A percentile compares a stretch with the other conserved stretches of the same genome.
Evolutionary conservation across 2,888 invertebrate species (phyloP).

Genomic region (Meteorus colon): DNA sequence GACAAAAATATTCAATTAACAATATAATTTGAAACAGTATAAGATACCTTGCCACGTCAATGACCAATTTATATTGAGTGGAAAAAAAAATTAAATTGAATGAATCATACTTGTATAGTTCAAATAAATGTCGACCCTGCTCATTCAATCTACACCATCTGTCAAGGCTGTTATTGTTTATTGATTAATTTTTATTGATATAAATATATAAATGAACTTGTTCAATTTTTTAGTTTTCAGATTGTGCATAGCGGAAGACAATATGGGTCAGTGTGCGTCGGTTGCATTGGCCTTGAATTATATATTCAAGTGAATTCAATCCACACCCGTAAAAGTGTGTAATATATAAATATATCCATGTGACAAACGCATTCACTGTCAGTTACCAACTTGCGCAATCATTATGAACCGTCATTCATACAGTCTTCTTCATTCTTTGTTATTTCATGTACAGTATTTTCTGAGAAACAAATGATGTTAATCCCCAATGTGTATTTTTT

Average conservation of each 20-base stretch:
- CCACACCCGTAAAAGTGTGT: slow-evolving; percentile 17
- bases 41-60: background rate
- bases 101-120: background rate
- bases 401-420: background rate
- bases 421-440: background rate
- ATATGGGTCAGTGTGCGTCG: background rate
- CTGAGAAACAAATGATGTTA: background rate
- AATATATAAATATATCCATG: slow-evolving; percentile 7
- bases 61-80: slow-evolving; percentile 1
- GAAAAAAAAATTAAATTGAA: background rate
- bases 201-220: background rate
- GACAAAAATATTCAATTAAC: background rate
- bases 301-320: slow-evolving; percentile 7
- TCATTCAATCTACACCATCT: background rate
- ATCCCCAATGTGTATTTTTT: background rate
- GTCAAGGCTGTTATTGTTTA: background rate
- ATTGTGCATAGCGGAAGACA: background rate
- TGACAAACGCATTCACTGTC: slow-evolving; percentile 1
- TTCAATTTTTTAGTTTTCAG: background rate
- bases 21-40: background rate
- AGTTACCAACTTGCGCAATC: background rate
- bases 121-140: background rate
- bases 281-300: slow-evolving; percentile 6
- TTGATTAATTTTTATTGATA: slow-evolving; percentile 2
- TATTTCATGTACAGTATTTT: background rate